Conservation (phyloP, 2,113 vertebrate species). For the Phylloscopus trochiloides region DNA sequence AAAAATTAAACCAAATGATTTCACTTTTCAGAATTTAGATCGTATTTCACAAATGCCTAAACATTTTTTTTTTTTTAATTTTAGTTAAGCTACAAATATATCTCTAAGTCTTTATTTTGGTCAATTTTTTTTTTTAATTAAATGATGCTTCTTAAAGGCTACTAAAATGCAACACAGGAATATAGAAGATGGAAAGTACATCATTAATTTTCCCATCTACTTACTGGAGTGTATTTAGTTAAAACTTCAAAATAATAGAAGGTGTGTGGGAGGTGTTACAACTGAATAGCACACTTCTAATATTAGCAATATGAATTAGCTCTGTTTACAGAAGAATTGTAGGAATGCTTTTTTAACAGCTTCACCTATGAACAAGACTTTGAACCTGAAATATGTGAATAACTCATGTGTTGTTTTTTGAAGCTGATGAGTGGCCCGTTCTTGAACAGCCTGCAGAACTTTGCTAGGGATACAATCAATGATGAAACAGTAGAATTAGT, state of each 20-base stretch:
- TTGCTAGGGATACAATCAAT: conserved; percentile 78
- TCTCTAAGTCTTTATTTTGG: background rate
- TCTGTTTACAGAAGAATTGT: background rate
- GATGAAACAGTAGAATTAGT: conserved; percentile 80
- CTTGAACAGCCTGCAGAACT: conserved; percentile 77
- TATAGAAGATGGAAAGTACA: background rate
- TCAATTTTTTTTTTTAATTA: background rate
- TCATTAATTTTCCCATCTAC: background rate
- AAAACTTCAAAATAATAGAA: background rate
- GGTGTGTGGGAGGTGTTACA: background rate
- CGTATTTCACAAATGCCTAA: background rate
- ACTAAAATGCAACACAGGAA: background rate
- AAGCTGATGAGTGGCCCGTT: conserved; percentile 84
- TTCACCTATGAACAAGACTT: background rate
- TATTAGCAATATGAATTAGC: background rate
- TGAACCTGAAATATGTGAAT: background rate
- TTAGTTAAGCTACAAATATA: background rate
- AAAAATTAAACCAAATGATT: background rate
- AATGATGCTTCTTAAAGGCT: background rate
- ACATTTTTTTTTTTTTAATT: background rate
- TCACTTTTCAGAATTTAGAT: background rate
- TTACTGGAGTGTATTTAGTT: background rate
- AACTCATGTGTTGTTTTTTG: background rate
- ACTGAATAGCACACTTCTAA: background rate
- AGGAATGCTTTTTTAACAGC: background rate